These are phyloP conservation scores for Pantelozetes paolii DNA, from an alignment of 2,888 invertebrate genomes.

Conservation along the genomic window DNA sequence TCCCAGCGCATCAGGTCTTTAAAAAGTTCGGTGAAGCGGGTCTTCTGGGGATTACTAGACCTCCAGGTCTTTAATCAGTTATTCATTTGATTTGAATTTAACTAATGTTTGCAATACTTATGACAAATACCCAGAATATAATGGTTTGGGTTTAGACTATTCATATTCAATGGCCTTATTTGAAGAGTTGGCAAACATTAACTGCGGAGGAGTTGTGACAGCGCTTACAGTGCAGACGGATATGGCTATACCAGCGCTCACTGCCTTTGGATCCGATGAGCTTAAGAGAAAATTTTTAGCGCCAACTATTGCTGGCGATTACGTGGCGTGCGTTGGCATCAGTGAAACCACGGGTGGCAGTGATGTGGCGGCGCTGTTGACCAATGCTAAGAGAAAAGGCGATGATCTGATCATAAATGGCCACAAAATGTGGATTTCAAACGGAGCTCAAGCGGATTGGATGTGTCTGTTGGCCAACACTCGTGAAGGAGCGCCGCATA, in stretches of 20 bases:
- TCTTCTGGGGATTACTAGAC: slow-evolving; percentile 57
- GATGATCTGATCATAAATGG: slow-evolving; percentile 59
- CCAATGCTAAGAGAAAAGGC: slow-evolving; percentile 55
- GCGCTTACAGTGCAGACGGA: slow-evolving; percentile 58
- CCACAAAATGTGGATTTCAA: slow-evolving; percentile 60
- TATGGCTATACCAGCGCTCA: slow-evolving; percentile 59
- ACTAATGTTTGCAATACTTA: slow-evolving; percentile 44
- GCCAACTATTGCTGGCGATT: slow-evolving; percentile 56
- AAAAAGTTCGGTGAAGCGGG: slow-evolving; percentile 58
- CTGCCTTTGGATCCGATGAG: slow-evolving; percentile 55
- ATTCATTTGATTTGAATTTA: not conserved
- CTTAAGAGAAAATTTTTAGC: slow-evolving; percentile 56
- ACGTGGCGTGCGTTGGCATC: slow-evolving; percentile 57
- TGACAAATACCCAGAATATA: slow-evolving; percentile 53
- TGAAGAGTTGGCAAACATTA: slow-evolving; percentile 57
- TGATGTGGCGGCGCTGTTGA: slow-evolving; percentile 58
- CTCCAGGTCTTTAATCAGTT: slow-evolving; percentile 48
- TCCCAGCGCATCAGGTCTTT: slow-evolving; percentile 58
- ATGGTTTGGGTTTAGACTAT: slow-evolving; percentile 59
- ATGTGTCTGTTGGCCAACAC: slow-evolving; percentile 60
- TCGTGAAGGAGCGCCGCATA: slow-evolving; percentile 53
- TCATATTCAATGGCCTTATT: slow-evolving; percentile 57
- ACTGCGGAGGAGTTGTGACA: slow-evolving; percentile 57
- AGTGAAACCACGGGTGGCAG: slow-evolving; percentile 58
- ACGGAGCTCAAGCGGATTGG: slow-evolving; percentile 59